Evolutionary conservation across 2,113 vertebrate genomes (phyloP).

Genomic region (Pygoscelis antarcticus): DNA sequence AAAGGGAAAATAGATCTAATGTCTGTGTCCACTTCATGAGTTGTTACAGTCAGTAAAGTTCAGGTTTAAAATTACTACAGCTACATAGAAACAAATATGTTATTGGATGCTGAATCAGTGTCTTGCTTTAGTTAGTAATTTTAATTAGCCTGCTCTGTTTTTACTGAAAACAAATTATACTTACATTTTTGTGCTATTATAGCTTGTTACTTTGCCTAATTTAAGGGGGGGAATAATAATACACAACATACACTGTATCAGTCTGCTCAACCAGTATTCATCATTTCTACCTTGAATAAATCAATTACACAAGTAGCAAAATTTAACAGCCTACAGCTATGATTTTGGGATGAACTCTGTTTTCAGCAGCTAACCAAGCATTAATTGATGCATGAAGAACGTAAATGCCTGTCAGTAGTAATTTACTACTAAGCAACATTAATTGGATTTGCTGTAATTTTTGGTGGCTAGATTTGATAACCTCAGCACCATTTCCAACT

Average conservation of each 20-base stretch:
- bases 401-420: slow-evolving; percentile 62
- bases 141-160: background rate
- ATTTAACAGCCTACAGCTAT: slow-evolving; percentile 42
- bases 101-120: background rate
- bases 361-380: slow-evolving; percentile 50
- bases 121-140: background rate
- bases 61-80: background rate
- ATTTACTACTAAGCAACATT: slow-evolving; percentile 57
- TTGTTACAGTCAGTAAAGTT: background rate
- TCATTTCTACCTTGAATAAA: slow-evolving; percentile 49
- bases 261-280: background rate
- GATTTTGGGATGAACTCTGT: slow-evolving; percentile 62
- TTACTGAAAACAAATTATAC: slow-evolving; percentile 5
- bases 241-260: background rate
- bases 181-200: background rate
- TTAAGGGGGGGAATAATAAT: slow-evolving; percentile 22
- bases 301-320: slow-evolving; percentile 56
- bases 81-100: background rate
- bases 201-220: background rate
- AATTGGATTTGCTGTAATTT: slow-evolving; percentile 54
- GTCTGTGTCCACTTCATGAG: background rate
- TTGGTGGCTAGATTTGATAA: slow-evolving; percentile 52
- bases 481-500: slow-evolving; percentile 35
- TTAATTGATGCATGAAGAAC: slow-evolving; percentile 59
- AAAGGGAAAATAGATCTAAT: background rate